phyloP scores from a whole-genome alignment of 2,888 invertebrate genomes.

The Acrocera orbiculus region DNA sequence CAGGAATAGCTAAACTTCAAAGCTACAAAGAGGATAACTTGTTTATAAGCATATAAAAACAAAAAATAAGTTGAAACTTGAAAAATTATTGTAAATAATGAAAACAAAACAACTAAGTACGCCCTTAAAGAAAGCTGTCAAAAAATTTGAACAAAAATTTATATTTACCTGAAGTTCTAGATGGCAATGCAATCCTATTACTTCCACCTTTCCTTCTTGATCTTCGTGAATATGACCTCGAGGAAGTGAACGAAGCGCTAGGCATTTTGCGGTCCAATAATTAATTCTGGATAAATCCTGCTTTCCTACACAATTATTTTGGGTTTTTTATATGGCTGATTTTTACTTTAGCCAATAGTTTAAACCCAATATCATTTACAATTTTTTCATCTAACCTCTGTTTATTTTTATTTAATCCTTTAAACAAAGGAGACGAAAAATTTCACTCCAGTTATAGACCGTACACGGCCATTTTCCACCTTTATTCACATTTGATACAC shows the following conservation, averaged over 20 bases:
- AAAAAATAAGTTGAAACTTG: too few relatives aligned
- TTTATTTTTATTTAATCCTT: slow-evolving; percentile 5
- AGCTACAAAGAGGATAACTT: too few relatives aligned
- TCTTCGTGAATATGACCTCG: slow-evolving; percentile 79
- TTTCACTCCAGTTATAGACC: slow-evolving; percentile 38
- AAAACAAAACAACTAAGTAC: too few relatives aligned
- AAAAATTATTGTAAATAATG: too few relatives aligned
- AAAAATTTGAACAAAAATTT: background rate
- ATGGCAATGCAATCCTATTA: slow-evolving; percentile 44
- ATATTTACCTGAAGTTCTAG: slow-evolving; percentile 26
- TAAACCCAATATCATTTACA: slow-evolving; percentile 3
- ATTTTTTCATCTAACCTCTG: background rate
- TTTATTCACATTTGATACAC: slow-evolving; percentile 4
- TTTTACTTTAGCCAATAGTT: slow-evolving; percentile 1
- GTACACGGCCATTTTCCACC: slow-evolving; percentile 67
- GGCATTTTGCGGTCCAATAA: slow-evolving; percentile 50
- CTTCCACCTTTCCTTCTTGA: slow-evolving; percentile 82
- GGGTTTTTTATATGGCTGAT: slow-evolving; percentile 4
- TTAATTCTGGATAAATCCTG: background rate
- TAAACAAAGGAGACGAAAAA: slow-evolving; percentile 65
- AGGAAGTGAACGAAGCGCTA: slow-evolving; percentile 87
- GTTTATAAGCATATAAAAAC: too few relatives aligned
- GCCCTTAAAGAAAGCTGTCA: too few relatives aligned
- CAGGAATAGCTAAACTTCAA: too few relatives aligned
- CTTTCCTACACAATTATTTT: background rate